phyloP scores from a whole-genome alignment of 2,113 vertebrate species.

The Fregata magnificens region DNA sequence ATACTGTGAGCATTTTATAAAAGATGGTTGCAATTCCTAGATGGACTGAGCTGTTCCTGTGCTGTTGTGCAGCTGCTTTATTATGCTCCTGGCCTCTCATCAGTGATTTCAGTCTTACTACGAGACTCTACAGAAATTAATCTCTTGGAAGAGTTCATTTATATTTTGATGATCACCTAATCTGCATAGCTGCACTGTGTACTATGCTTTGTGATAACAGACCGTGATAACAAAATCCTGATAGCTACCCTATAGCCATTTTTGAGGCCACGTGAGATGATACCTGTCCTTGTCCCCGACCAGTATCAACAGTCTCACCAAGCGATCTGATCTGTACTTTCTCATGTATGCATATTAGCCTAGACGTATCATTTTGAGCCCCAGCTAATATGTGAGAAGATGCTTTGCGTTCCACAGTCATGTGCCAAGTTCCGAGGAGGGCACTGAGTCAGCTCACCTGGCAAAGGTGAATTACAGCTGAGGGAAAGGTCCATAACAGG shows the following conservation, averaged over 20 bases:
- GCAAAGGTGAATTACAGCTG: not conserved
- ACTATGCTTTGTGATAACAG: not conserved
- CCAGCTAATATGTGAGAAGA: not conserved
- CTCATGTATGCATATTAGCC: not conserved
- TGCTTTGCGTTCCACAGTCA: not conserved
- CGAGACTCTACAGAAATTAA: conserved; percentile 6
- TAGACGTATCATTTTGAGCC: not conserved
- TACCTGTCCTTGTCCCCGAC: not conserved
- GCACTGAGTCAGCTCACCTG: not conserved
- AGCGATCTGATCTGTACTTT: not conserved
- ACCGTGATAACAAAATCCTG: not conserved
- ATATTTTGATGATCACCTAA: not conserved
- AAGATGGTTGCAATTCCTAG: not conserved
- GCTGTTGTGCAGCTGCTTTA: not conserved
- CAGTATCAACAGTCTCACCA: not conserved
- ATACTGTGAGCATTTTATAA: conserved; percentile 3
- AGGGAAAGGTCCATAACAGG: not conserved
- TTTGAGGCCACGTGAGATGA: not conserved
- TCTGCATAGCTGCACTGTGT: not conserved
- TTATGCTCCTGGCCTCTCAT: not conserved
- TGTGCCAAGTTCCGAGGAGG: not conserved
- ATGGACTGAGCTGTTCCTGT: not conserved
- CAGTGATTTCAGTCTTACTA: not conserved
- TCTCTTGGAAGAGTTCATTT: not conserved
- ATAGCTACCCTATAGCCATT: not conserved